These are phyloP conservation scores for Merluccius polli DNA, from an alignment of 2,797 vertebrate species.

Conservation along the genomic window DNA sequence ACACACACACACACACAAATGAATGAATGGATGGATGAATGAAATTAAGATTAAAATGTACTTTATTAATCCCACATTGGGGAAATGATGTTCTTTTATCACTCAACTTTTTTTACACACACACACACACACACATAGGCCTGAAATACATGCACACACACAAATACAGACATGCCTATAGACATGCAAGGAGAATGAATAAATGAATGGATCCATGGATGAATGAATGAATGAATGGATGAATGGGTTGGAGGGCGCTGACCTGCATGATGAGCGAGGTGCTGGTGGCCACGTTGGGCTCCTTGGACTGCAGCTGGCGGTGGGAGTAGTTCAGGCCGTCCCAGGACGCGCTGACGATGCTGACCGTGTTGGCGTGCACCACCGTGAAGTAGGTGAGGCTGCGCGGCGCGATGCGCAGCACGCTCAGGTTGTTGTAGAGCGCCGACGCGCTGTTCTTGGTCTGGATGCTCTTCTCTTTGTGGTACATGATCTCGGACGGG, in stretches of 20 bases:
- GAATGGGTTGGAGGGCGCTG: too few species aligned
- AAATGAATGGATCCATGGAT: too few species aligned
- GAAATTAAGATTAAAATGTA: too few species aligned
- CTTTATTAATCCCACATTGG: too few species aligned
- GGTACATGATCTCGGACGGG: slow-evolving; percentile 76
- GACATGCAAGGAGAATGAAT: too few species aligned
- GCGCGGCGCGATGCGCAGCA: slow-evolving; percentile 74
- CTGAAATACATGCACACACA: too few species aligned
- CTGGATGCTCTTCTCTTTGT: slow-evolving; percentile 80
- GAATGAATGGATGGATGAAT: not conserved
- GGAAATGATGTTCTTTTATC: too few species aligned
- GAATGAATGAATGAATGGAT: not conserved
- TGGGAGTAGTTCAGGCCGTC: slow-evolving; percentile 83
- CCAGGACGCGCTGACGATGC: slow-evolving; percentile 81
- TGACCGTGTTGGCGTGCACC: slow-evolving; percentile 83
- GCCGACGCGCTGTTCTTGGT: slow-evolving; percentile 84
- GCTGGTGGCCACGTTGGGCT: slow-evolving; percentile 75
- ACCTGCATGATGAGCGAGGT: slow-evolving; percentile 89
- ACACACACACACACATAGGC: too few species aligned
- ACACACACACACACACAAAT: not conserved
- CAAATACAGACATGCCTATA: too few species aligned
- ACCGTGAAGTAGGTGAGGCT: slow-evolving; percentile 79
- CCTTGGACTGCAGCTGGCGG: slow-evolving; percentile 87
- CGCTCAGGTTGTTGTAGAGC: slow-evolving; percentile 89
- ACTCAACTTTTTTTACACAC: too few species aligned